Percentiles rank a stretch among this genome's conserved stretches.
phyloP scores from a whole-genome alignment of 1,140 invertebrate genomes.

The Hypsibius dujardini region DNA sequence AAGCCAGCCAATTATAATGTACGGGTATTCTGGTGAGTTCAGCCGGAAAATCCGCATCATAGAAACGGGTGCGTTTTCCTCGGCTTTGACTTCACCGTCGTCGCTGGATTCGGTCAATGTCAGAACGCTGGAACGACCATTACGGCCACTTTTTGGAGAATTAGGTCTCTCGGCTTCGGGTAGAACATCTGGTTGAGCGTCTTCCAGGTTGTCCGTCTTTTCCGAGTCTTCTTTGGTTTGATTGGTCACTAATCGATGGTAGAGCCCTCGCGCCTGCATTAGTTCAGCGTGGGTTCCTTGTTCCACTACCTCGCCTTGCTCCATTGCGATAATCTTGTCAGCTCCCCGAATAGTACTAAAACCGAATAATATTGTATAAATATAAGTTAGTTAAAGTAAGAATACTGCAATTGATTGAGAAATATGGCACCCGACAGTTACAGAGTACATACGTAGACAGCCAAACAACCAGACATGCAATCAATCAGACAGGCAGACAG shows the following conservation, averaged over 20 bases:
- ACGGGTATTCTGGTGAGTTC: slow-evolving; percentile 57
- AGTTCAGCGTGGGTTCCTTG: slow-evolving; percentile 63
- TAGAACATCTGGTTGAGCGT: not conserved
- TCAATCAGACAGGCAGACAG: no score
- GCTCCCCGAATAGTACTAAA: slow-evolving; percentile 59
- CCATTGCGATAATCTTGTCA: slow-evolving; percentile 53
- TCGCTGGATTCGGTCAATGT: not conserved
- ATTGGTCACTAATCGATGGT: slow-evolving; percentile 44
- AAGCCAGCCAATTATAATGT: slow-evolving; percentile 50
- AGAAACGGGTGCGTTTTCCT: slow-evolving; percentile 25
- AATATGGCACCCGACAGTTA: no score
- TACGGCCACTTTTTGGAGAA: not conserved
- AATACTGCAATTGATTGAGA: no score
- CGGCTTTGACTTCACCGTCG: slow-evolving; percentile 17
- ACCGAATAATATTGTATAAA: no score
- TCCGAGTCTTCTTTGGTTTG: slow-evolving; percentile 6
- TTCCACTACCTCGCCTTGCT: slow-evolving; percentile 50
- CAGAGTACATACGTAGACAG: no score
- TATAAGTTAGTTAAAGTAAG: no score
- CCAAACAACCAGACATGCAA: no score
- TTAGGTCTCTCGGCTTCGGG: slow-evolving; percentile 7
- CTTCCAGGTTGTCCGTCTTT: not conserved
- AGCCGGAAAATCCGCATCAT: slow-evolving; percentile 47
- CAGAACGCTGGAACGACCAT: not conserved
- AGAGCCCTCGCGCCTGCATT: slow-evolving; percentile 51